Evolutionary conservation across 37 sponge, comb jelly and placozoan genomes (phyloP).

Genomic region (Aplysina aerophoba): DNA sequence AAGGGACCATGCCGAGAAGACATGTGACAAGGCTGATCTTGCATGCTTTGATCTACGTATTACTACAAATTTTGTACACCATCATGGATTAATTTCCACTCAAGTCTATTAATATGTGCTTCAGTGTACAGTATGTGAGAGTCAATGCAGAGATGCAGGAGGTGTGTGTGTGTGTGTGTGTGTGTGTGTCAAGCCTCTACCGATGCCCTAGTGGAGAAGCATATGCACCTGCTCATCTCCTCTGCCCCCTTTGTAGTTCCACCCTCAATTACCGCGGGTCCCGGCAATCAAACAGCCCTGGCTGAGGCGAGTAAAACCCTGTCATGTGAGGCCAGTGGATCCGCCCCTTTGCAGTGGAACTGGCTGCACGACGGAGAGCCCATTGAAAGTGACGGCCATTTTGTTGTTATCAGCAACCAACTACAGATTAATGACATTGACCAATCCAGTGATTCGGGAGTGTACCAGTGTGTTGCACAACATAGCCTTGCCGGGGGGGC

Average conservation of each 20-base stretch:
- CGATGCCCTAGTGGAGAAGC: neutral
- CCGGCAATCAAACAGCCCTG: constrained; percentile 14
- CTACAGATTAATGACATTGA: neutral
- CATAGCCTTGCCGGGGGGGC: constrained; percentile 16
- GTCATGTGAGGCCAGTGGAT: constrained; percentile 35
- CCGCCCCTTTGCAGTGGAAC: constrained; percentile 43
- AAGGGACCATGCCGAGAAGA: too few relatives aligned
- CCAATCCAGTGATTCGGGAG: constrained; percentile 32
- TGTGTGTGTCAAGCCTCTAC: neutral
- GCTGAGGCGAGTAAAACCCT: constrained; percentile 5
- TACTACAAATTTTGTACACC: too few relatives aligned
- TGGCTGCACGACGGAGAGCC: constrained; percentile 29
- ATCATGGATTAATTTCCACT: too few relatives aligned
- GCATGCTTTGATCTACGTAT: too few relatives aligned
- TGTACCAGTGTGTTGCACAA: constrained; percentile 57
- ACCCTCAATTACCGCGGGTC: constrained; percentile 30
- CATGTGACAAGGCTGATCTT: too few relatives aligned
- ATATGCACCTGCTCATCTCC: neutral
- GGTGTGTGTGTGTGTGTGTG: too few relatives aligned
- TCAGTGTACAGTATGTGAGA: too few relatives aligned
- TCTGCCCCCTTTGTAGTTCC: constrained; percentile 17
- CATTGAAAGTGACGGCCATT: neutral
- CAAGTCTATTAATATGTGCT: too few relatives aligned
- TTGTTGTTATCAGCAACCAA: neutral
- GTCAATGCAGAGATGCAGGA: too few relatives aligned